phyloP scores from a whole-genome alignment of 2,888 invertebrate genomes.

The Leucoma salicis region DNA sequence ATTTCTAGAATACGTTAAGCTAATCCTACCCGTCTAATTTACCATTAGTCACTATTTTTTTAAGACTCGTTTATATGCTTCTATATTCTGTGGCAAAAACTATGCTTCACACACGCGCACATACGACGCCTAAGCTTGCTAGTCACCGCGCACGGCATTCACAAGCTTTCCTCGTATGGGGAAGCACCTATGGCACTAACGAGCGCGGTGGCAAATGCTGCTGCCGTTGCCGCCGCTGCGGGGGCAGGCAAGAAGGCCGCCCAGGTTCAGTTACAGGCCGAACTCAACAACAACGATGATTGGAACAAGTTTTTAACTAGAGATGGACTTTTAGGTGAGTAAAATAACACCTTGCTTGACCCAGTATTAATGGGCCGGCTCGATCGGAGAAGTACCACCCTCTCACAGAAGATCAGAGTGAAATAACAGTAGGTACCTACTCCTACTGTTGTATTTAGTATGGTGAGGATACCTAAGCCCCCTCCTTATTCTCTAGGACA shows the following conservation, averaged over 20 bases:
- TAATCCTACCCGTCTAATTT: too few species aligned
- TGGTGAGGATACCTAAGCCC: too few species aligned
- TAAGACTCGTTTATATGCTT: conserved; percentile 4
- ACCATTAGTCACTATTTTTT: too few species aligned
- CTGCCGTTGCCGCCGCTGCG: conserved; percentile 67
- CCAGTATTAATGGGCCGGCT: too few species aligned
- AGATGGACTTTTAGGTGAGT: conserved; percentile 88
- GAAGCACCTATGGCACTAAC: conserved; percentile 59
- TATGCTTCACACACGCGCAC: conserved; percentile 10
- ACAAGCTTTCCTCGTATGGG: conserved; percentile 18
- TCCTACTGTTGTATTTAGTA: too few species aligned
- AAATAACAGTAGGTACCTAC: too few species aligned
- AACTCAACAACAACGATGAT: conserved; percentile 92
- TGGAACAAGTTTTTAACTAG: conserved; percentile 89
- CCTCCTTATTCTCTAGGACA: too few species aligned
- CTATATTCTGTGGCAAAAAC: background rate
- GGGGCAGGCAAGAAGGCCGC: conserved; percentile 87
- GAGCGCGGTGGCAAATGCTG: conserved; percentile 67
- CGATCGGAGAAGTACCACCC: too few species aligned
- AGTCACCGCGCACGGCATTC: conserved; percentile 5
- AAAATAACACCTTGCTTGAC: too few species aligned
- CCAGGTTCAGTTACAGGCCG: conserved; percentile 89
- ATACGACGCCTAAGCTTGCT: conserved; percentile 3
- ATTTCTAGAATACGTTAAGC: too few species aligned
- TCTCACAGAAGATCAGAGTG: too few species aligned